Evolutionary conservation across 1,140 invertebrate genomes (phyloP), one percentile per base, ranked within the genome.

Genomic region (Trichonephila clavata): DNA sequence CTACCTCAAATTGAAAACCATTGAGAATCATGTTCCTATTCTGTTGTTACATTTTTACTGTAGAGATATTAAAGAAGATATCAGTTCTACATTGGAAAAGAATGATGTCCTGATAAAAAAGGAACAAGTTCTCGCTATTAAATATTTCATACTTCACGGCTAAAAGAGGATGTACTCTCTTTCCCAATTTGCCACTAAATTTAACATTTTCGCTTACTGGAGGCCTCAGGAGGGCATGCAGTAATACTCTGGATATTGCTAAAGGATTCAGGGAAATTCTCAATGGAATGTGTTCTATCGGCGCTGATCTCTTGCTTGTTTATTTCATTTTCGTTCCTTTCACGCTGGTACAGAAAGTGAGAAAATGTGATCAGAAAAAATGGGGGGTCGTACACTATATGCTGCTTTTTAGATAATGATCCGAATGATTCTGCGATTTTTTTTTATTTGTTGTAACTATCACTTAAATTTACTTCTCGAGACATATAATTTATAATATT

Each of bases 121-220:
- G 87, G 32, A 89, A 89, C 87, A 59, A 89, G 61, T 89, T 77
- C 87, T 32, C 63, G 39, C 87, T 65, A 89, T 89, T 89, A 89
- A 89, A 77, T 89, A 89, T 89, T 89, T 89, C 65, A 71, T 61
- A 57, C 87, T 77, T 59, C 14, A 24, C n/a, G 59, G 24, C 27
- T 71, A 27, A 60, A 50, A 59, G 50, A 21, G 50, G 10, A 84
- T n/a, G 21, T 59, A 14, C 83, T 84, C n/a, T 21, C 50, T 50
- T 18, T 81, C 65, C 63, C 90, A 86, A 92, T 92, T 92, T 92
- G 59, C 90, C 90, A 86, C 81, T 92, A 86, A 92, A 92, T 92
- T 92, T 92, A 92, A 92, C 90, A 92, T 86, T 63, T 68, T 27
- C 39, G 60, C 83, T 68, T 68, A 24, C 50, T n/a, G 8, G 27